Base-by-base conservation (phyloP, 2,888 invertebrate genomes). In the Andrena bicolor region DNA sequence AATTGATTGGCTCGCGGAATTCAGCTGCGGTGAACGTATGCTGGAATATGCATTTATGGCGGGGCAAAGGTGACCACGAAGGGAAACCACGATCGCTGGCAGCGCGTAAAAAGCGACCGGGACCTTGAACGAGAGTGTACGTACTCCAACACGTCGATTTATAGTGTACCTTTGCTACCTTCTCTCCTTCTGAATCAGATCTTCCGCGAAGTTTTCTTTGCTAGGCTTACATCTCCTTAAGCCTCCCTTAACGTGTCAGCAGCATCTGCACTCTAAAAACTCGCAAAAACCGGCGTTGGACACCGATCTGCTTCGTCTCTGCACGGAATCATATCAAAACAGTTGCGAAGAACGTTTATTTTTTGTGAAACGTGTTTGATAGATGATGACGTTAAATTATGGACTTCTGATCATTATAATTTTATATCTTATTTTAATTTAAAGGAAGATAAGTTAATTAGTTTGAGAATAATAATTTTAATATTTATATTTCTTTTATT, bases 1-100 rank as follows among this genome's bases (percentile, higher is more conserved):
- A 89, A 90, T 90, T 87, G 90, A 92, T 89, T 91, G 90, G 87
- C 86, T 79, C 77, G 76, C 75, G 78, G 86, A 83, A 82, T 88
- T 79, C 64, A 83, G 58, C 74, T 28, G 79, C 63, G 75, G 65
- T 13, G 16, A 76, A 77, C 65, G 65, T 58, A 60, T 41, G 64
- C 53, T 68, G 73, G 74, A 79, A 72, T 80, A 77, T 84, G 82
- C 84, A 87, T 87, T 87, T 75, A 82, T 65, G 68, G 20, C 49
- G 64, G 61, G 80, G 80, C 82, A 80, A 72, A 80, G 82, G 78
- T 82, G 74, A 73, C 72, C 61, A 32, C 60, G 30, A 70, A 23
- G 53, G 61, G 58, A 69, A 82, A 61, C 73, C 16, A 49, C 10
- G 41, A 20, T 20, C 23, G 35, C 23, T 68, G 74, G 63, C 30